phyloP scores from a whole-genome alignment of 2,888 invertebrate genomes.

The Nebria brevicollis region DNA sequence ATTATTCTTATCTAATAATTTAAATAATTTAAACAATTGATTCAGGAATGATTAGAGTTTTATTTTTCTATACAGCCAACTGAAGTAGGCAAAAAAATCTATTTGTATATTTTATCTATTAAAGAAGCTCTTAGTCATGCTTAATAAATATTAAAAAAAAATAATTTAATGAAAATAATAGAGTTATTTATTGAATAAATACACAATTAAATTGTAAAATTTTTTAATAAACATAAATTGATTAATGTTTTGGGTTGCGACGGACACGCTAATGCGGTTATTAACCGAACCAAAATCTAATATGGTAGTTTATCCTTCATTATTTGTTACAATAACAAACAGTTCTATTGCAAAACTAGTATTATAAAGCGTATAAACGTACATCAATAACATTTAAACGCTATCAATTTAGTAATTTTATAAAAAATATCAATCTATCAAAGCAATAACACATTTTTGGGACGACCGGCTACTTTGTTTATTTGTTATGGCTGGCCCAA shows the following conservation, averaged over 20 bases:
- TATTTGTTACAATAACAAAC: neutral
- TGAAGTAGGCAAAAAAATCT: too few relatives aligned
- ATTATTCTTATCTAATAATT: neutral
- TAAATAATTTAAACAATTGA: neutral
- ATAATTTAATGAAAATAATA: too few relatives aligned
- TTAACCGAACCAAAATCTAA: neutral
- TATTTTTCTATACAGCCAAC: too few relatives aligned
- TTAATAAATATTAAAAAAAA: too few relatives aligned
- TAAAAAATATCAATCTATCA: neutral
- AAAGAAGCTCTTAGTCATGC: too few relatives aligned
- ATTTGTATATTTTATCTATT: too few relatives aligned
- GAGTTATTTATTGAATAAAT: too few relatives aligned
- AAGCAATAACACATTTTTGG: neutral
- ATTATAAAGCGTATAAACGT: neutral
- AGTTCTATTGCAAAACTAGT: neutral
- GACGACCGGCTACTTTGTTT: slow-evolving; percentile 13
- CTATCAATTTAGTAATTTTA: neutral
- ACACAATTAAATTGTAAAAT: too few relatives aligned
- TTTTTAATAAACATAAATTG: neutral
- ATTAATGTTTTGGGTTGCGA: neutral
- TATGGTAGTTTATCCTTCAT: neutral
- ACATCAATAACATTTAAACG: neutral
- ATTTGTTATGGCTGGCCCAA: slow-evolving; percentile 63
- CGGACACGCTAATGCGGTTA: neutral
- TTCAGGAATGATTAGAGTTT: neutral